Percentiles rank a stretch among this genome's conserved stretches.
Evolutionary conservation across 2,888 invertebrate species (phyloP).

Genomic region (Caenorhabditis afra): DNA sequence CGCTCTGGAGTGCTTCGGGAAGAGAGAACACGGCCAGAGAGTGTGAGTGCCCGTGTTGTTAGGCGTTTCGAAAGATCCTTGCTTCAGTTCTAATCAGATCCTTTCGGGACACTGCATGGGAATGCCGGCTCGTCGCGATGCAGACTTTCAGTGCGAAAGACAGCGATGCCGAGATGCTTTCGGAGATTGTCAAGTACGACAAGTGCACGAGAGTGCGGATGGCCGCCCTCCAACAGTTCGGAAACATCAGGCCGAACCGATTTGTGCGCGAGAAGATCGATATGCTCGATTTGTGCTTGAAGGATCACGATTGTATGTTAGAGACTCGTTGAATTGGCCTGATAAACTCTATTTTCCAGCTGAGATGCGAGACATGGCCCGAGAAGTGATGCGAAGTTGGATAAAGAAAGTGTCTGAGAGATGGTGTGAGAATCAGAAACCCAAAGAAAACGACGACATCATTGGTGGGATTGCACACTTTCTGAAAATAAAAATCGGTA

Average conservation of each 20-base stretch:
- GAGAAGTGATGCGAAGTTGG: slow-evolving; percentile 17
- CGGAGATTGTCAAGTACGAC: slow-evolving; percentile 23
- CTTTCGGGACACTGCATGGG: slow-evolving; percentile 30
- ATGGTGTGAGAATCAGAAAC: slow-evolving; percentile 3
- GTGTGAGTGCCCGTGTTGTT: slow-evolving; percentile 15
- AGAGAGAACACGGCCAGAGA: slow-evolving; percentile 5
- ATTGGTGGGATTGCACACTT: slow-evolving; percentile 5
- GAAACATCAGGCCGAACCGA: slow-evolving; percentile 1
- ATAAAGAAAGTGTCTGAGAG: not conserved
- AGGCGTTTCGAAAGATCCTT: not conserved
- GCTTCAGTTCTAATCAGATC: slow-evolving; percentile 47
- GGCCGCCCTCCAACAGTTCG: slow-evolving; percentile 26
- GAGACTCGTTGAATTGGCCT: not conserved
- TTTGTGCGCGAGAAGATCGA: slow-evolving; percentile 10
- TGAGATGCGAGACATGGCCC: slow-evolving; percentile 11
- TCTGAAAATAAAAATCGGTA: no score
- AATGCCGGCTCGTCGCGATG: slow-evolving; percentile 41
- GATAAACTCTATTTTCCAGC: slow-evolving; percentile 16
- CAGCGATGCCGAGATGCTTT: not conserved
- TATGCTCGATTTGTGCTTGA: slow-evolving; percentile 28
- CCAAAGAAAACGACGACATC: slow-evolving; percentile 1
- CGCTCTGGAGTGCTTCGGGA: slow-evolving; percentile 15
- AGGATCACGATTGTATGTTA: slow-evolving; percentile 45
- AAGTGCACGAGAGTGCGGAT: slow-evolving; percentile 20
- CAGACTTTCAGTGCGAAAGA: slow-evolving; percentile 2